phyloP scores from a whole-genome alignment of 53 echinoderm and acorn worm genomes.

The Patiria pectinifera region DNA sequence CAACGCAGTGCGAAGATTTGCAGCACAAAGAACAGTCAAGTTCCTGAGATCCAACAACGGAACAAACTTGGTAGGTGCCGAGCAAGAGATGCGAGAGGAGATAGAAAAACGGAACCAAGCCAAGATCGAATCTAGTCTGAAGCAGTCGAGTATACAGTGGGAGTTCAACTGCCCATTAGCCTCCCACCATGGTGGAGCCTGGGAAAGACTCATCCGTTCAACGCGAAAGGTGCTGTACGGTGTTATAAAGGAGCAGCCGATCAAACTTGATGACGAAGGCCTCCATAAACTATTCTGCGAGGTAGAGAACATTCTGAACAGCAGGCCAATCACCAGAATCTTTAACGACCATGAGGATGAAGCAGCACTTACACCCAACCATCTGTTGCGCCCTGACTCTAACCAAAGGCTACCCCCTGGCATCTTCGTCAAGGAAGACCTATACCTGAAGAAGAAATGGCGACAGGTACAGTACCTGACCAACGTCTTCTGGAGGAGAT shows the following conservation, averaged over 20 bases:
- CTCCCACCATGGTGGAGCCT: too few relatives aligned
- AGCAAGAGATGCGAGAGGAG: conserved; percentile 13
- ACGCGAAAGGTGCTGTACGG: too few relatives aligned
- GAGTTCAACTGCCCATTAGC: conserved; percentile 70
- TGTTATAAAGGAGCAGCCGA: too few relatives aligned
- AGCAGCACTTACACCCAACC: too few relatives aligned
- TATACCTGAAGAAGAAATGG: conserved; percentile 54
- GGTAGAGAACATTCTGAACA: too few relatives aligned
- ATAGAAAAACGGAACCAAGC: conserved; percentile 55
- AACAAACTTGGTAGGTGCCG: conserved; percentile 46
- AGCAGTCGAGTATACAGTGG: conserved; percentile 59
- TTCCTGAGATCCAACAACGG: conserved; percentile 43
- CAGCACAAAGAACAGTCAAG: conserved; percentile 63
- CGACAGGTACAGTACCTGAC: conserved; percentile 62
- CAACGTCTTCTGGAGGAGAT: conserved; percentile 62
- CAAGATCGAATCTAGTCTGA: conserved; percentile 36
- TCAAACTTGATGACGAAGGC: too few relatives aligned
- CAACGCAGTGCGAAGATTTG: conserved; percentile 74
- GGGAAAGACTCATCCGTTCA: too few relatives aligned
- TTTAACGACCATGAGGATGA: too few relatives aligned
- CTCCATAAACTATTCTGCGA: too few relatives aligned
- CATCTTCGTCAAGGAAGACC: conserved; percentile 58
- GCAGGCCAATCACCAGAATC: too few relatives aligned
- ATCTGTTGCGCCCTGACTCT: too few relatives aligned
- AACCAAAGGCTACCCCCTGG: too few relatives aligned